Evolutionary conservation across 2,113 vertebrate genomes (phyloP), one percentile per base, ranked within the genome.

Genomic region (Mohoua ochrocephala): DNA sequence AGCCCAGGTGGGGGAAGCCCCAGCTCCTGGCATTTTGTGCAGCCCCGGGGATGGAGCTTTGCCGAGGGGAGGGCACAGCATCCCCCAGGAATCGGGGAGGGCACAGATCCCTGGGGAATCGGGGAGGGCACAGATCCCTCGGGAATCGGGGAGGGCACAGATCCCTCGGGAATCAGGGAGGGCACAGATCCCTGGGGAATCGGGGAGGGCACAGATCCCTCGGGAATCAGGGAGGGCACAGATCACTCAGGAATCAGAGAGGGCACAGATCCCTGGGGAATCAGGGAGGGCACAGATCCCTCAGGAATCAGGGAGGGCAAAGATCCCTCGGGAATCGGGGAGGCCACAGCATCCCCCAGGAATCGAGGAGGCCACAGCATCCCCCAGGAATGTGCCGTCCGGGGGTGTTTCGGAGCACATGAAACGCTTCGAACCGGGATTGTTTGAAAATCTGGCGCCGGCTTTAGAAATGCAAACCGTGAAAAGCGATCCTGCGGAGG

Each of bases 381-480:
- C 27, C 41, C 57, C 3, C 28, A 1, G 59, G 73, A 50, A 68
- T 23, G 70, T 42, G 74, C 82, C 3, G 2, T 28, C 73, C 15
- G 45, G 10, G 45, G 75, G 28, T 23, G 63, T 61, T 70, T 65
- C 27, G 24, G 37, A 59, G 75, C 91, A 85, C 53, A 68, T 26
- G 74, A 64, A 82, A 64, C 53, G 15, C 26, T 37, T 15, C 3
- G 22, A 53, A 26, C n/a, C 1, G 4, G 81, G 24, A 31, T 83
- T 89, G 87, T 91, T 73, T 31, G 23, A 33, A 85, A 94, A 73
- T 59, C 91, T 83, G 93, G 57, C 81, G 24, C 31, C 74, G 54
- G 61, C 94, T 90, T 96, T 85, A 87, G 90, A 93, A 88, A 91
- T 59, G 85, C 90, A 86, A 93, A 90, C 21, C 85, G 4, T 61